Conservation (phyloP, 2,113 vertebrate species). For the Argyrosomus japonicus region DNA sequence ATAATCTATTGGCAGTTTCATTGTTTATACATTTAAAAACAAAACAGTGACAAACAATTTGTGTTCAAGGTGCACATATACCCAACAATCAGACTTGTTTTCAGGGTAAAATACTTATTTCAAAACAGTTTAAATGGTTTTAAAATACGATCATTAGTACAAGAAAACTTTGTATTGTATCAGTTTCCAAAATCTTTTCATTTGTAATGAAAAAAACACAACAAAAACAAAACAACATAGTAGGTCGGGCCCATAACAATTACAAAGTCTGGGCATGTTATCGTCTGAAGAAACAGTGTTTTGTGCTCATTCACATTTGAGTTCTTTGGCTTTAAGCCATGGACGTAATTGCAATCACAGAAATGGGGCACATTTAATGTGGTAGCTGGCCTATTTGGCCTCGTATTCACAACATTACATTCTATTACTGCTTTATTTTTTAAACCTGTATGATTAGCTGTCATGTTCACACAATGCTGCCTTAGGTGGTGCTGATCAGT, state of each 20-base stretch:
- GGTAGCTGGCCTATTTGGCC: constrained; percentile 38
- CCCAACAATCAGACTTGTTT: not conserved
- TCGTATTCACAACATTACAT: constrained; percentile 29
- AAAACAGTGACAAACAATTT: not conserved
- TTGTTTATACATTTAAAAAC: not conserved
- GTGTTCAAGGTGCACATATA: not conserved
- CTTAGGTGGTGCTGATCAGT: not conserved
- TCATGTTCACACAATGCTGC: constrained; percentile 7
- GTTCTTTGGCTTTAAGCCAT: constrained; percentile 43
- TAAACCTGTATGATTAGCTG: not conserved
- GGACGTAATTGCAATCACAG: constrained; percentile 60
- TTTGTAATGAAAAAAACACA: constrained; percentile 38
- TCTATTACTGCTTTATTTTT: constrained; percentile 15
- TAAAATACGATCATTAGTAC: constrained; percentile 27
- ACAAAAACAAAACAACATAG: constrained; percentile 16
- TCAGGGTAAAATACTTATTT: constrained; percentile 13
- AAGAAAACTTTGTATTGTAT: constrained; percentile 45
- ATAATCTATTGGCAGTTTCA: not conserved
- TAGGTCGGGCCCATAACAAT: constrained; percentile 39
- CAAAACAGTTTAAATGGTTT: constrained; percentile 13
- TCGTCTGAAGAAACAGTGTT: constrained; percentile 60
- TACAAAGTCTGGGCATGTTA: constrained; percentile 70
- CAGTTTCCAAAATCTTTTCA: constrained; percentile 55
- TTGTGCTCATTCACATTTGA: constrained; percentile 33
- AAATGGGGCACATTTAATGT: constrained; percentile 55